Percentiles rank a stretch among this genome's conserved stretches.
Evolutionary conservation across 2,113 vertebrate genomes (phyloP).

Genomic region (Machaerirhynchus nigripectus): DNA sequence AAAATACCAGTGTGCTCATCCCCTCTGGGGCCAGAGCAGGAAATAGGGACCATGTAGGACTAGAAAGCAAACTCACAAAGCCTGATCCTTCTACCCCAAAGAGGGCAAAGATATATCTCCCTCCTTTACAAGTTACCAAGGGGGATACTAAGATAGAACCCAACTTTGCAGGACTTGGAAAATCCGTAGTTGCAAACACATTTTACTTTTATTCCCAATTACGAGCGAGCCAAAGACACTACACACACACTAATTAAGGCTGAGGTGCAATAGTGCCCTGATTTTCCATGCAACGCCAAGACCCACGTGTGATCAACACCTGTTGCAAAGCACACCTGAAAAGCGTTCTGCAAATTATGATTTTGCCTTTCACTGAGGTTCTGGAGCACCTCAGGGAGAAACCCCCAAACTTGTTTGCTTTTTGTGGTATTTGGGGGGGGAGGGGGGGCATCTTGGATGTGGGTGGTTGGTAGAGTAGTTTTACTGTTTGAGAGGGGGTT

Average conservation of each 20-base stretch:
- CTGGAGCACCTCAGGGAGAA: neutral
- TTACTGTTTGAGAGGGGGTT: neutral
- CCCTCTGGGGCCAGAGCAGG: accelerated
- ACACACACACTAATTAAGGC: accelerated
- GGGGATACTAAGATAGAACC: neutral
- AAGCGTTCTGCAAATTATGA: accelerated
- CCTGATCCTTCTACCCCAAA: neutral
- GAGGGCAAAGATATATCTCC: accelerated
- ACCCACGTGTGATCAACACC: accelerated
- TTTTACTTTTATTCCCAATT: neutral
- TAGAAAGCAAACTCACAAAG: neutral
- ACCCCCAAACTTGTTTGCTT: neutral
- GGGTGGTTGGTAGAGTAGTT: no score
- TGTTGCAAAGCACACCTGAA: neutral
- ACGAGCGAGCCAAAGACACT: accelerated
- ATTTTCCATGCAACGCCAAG: accelerated
- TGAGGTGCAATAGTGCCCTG: accelerated
- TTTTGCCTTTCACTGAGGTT: neutral
- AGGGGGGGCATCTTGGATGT: no score
- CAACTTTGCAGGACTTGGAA: neutral
- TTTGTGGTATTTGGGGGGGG: neutral
- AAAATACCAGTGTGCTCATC: neutral
- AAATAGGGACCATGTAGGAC: accelerated
- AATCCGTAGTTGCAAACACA: neutral
- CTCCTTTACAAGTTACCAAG: neutral